Base-by-base conservation (phyloP, 2,113 vertebrate genomes). In the Protomyctophum bolini region DNA sequence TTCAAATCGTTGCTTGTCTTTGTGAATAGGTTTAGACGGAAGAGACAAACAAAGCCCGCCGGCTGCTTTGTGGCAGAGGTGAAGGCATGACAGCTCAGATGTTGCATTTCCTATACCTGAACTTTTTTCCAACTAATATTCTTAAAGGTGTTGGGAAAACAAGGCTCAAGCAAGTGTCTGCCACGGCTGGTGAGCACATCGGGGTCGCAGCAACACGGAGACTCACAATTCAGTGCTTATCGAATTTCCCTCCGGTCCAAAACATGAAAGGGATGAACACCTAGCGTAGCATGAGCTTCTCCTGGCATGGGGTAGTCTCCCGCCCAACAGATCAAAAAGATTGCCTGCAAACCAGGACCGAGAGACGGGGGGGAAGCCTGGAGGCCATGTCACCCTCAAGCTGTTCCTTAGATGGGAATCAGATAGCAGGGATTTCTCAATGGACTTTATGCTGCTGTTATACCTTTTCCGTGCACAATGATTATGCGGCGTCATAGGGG, bases 271-370 rank as follows among this genome's bases (percentile, higher is more conserved):
- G 29, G 70, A 78, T 59, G 61, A 68, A 72, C 78, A 82, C 73
- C 82, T 73, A 75, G 75, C 58, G 11, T 76, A 76, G 87, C 80
- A 8, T 58, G 79, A 67, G 68, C 70, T 48, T 51, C 76, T 83
- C 86, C 47, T 82, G 77, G 80, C 76, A 85, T 85, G 87, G 60
- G 84, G 87, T 80, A 68, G 69, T 68, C 71, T 83, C 73, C 75
- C 57, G 74, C 64, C 6, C n/a, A n/a, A 8, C 79, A 84, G 81
- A 92, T 91, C 77, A 87, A 88, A 41, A 83, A 84, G 77, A 84
- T 81, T 78, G 63, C 72, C 78, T 84, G 80, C 72, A 60, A 81
- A 79, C 86, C 69, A 61, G 69, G 80, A 82, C 70, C 54, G 72
- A 72, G 70, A 80, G 82, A 86, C 75, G 55, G 65, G 84, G 69